A percentile compares a stretch with the other conserved stretches of the same genome.
phyloP scores from a whole-genome alignment of 2,888 invertebrate species.

The Netelia fuscicornis region DNA sequence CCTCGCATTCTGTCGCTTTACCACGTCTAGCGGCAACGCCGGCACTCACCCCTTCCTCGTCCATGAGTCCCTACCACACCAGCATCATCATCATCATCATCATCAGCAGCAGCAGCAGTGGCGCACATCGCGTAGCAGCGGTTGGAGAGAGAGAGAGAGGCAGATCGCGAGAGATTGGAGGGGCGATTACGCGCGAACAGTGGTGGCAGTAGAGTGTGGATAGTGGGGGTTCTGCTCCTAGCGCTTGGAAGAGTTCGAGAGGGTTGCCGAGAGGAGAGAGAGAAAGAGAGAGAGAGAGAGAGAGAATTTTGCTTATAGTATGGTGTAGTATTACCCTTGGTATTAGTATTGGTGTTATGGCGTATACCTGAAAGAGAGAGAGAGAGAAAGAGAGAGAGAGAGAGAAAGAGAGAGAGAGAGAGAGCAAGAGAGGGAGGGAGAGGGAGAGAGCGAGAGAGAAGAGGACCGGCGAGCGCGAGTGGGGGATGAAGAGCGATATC shows the following conservation, averaged over 20 bases:
- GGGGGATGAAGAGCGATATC: conserved; percentile 50
- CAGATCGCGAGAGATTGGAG: conserved; percentile 29
- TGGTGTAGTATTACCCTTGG: too few relatives aligned
- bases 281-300: neutral
- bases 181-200: conserved; percentile 55
- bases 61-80: conserved; percentile 21
- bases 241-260: neutral
- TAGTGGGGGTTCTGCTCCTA: conserved; percentile 6
- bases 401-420: too few relatives aligned
- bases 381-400: too few relatives aligned
- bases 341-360: too few relatives aligned
- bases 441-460: neutral
- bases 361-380: too few relatives aligned
- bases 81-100: too few relatives aligned
- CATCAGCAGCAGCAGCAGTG: neutral
- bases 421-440: too few relatives aligned
- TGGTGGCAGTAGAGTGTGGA: conserved; percentile 21
- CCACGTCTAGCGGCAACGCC: neutral
- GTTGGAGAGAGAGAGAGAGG: conserved; percentile 9
- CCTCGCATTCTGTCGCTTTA: conserved; percentile 6
- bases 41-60: neutral
- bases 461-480: neutral
- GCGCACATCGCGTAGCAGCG: neutral
- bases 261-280: conserved; percentile 62
- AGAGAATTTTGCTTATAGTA: too few relatives aligned